Evolutionary conservation across 2,113 vertebrate genomes (phyloP).

Genomic region (Cinclus mexicanus): DNA sequence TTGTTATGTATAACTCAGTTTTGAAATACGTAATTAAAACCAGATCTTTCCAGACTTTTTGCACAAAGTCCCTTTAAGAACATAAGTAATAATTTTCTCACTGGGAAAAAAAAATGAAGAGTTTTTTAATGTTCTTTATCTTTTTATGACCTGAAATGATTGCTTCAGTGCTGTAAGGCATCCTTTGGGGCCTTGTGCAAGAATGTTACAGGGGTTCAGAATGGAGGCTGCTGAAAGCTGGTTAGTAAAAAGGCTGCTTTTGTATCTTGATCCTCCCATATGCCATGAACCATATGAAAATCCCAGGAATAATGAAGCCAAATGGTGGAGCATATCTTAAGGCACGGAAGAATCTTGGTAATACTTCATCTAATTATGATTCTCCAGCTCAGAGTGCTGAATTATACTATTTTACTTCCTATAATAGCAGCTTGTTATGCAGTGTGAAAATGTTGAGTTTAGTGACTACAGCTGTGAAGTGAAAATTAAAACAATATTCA

Average conservation of each 20-base stretch:
- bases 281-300: neutral
- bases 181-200: neutral
- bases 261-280: conserved; percentile 1
- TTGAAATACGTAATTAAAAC: conserved; percentile 41
- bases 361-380: conserved; percentile 13
- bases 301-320: conserved; percentile 9
- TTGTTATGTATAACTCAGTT: conserved; percentile 19
- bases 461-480: conserved; percentile 37
- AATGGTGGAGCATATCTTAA: neutral
- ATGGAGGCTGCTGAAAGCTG: neutral
- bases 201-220: neutral
- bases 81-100: neutral
- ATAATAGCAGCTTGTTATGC: conserved; percentile 48
- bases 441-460: conserved; percentile 31
- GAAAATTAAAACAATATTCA: conserved; percentile 29
- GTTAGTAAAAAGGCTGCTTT: neutral
- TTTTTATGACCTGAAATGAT: conserved; percentile 40
- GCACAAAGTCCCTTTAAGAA: neutral
- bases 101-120: neutral
- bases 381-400: neutral
- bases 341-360: neutral
- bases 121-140: conserved; percentile 23
- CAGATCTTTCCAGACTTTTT: neutral
- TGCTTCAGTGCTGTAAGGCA: neutral
- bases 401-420: conserved; percentile 42